A percentile compares a stretch with the other conserved stretches of the same genome.
phyloP scores from a whole-genome alignment of 2,888 invertebrate species.

The Arctia plantaginis region DNA sequence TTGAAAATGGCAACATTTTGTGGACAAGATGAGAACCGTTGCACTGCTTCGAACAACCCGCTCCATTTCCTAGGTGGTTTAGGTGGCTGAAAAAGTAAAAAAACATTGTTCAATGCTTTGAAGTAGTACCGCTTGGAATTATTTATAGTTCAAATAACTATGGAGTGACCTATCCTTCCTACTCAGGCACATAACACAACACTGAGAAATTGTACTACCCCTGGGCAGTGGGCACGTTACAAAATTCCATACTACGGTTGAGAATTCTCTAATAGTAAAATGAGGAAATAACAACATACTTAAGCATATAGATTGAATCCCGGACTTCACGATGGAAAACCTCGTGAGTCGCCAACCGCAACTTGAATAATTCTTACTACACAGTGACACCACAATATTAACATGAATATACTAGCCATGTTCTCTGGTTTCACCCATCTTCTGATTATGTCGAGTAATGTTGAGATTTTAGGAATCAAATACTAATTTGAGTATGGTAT shows the following conservation, averaged over 20 bases:
- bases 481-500: too few species aligned
- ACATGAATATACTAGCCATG: background rate
- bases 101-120: background rate
- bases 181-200: background rate
- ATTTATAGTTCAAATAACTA: background rate
- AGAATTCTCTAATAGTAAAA: background rate
- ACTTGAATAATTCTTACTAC: background rate
- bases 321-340: background rate
- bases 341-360: background rate
- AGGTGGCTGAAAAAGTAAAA: slow-evolving; percentile 64
- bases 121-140: background rate
- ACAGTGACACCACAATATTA: background rate
- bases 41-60: slow-evolving; percentile 67
- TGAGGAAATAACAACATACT: background rate
- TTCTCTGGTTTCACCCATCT: background rate
- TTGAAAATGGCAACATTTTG: slow-evolving; percentile 65
- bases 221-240: background rate
- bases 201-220: background rate
- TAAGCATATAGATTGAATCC: background rate
- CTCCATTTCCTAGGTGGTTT: slow-evolving; percentile 66
- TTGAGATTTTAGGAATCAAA: too few species aligned
- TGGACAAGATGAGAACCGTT: slow-evolving; percentile 66
- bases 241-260: background rate
- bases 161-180: background rate
- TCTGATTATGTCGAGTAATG: background rate